Conservation (phyloP, 2,113 vertebrate genomes). For the Eudyptes chrysolophus region DNA sequence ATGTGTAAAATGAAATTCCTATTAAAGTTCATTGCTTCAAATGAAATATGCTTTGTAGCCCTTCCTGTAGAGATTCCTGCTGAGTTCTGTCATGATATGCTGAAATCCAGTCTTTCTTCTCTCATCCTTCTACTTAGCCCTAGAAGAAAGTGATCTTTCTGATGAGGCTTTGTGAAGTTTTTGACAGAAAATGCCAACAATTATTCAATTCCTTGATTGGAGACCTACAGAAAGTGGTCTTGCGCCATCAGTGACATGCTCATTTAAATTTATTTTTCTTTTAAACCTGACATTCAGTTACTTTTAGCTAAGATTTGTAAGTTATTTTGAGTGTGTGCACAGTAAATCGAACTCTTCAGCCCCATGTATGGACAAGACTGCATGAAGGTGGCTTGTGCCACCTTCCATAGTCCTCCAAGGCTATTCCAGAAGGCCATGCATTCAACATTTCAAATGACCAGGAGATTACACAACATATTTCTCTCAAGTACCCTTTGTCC, state of each 20-base stretch:
- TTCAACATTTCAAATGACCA: neutral
- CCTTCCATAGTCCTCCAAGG: neutral
- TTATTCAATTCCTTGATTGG: neutral
- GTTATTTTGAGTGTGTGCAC: neutral
- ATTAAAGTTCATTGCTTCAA: conserved; percentile 65
- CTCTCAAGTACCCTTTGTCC: neutral
- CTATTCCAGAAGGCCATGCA: neutral
- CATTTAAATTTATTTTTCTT: neutral
- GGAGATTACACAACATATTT: neutral
- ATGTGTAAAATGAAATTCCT: conserved; percentile 61
- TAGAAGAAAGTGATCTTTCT: conserved; percentile 18
- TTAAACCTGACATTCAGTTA: neutral
- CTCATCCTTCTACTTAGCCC: conserved; percentile 5
- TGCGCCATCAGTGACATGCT: neutral
- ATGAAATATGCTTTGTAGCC: conserved; percentile 50
- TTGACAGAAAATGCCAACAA: conserved; percentile 25
- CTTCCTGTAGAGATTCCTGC: conserved; percentile 50
- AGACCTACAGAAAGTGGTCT: neutral
- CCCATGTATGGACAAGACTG: rapidly evolving
- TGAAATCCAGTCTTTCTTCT: conserved; percentile 36
- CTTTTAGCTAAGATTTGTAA: neutral
- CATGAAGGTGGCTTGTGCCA: neutral
- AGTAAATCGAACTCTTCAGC: neutral
- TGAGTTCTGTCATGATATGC: conserved; percentile 53
- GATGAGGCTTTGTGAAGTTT: neutral